phyloP scores from a whole-genome alignment of 2,797 vertebrate species.

The Pseudomugil tenellus region DNA sequence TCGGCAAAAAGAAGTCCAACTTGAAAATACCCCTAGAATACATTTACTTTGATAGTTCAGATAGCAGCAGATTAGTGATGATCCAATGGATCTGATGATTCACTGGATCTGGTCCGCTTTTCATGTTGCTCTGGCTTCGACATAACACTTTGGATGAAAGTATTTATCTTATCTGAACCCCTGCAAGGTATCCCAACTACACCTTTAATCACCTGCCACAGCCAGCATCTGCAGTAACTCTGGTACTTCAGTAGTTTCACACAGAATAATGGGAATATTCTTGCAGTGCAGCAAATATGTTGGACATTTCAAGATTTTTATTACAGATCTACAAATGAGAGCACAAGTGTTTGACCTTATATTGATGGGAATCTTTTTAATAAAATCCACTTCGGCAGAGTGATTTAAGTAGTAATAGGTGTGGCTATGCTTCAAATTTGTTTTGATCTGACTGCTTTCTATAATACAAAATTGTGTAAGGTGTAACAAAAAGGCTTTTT shows the following conservation, averaged over 20 bases:
- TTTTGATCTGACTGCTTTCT: neutral
- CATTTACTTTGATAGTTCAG: conserved; percentile 52
- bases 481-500: neutral
- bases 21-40: conserved; percentile 39
- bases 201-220: conserved; percentile 61
- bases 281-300: neutral
- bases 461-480: neutral
- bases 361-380: neutral
- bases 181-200: conserved; percentile 49
- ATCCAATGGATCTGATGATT: conserved; percentile 56
- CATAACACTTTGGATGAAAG: conserved; percentile 43
- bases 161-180: conserved; percentile 56
- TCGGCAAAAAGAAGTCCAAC: conserved; percentile 42
- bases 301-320: neutral
- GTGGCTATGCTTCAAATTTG: neutral
- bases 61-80: conserved; percentile 59
- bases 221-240: conserved; percentile 37
- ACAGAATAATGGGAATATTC: conserved; percentile 22
- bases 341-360: neutral
- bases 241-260: conserved; percentile 18
- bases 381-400: neutral
- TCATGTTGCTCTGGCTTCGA: conserved; percentile 51
- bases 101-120: conserved; percentile 50
- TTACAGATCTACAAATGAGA: conserved; percentile 6
- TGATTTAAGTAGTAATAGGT: neutral